A percentile compares a stretch with the other conserved stretches of the same genome.
phyloP scores from a whole-genome alignment of 1,140 invertebrate genomes.

The Aphaenogaster floridana region DNA sequence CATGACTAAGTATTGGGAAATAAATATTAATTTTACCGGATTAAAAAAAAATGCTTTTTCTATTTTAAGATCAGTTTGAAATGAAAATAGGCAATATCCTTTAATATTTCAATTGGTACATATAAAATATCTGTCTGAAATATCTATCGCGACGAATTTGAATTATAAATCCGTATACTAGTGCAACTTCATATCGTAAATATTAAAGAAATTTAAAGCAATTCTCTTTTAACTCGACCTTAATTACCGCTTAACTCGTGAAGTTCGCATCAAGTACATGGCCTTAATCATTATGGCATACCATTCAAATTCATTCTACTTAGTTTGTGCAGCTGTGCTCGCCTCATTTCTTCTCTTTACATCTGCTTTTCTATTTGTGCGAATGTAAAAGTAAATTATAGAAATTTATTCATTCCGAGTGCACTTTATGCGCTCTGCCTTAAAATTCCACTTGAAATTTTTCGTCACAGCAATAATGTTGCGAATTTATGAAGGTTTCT shows the following conservation, averaged over 20 bases:
- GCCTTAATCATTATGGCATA: conserved; percentile 65
- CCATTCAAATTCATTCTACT: conserved; percentile 71
- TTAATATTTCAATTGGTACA: neutral
- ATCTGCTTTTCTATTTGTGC: conserved; percentile 30
- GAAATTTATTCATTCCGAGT: conserved; percentile 41
- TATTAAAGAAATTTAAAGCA: conserved; percentile 39
- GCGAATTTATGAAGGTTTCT: neutral
- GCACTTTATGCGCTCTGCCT: conserved; percentile 13
- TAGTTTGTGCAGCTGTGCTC: conserved; percentile 51
- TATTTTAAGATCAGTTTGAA: neutral
- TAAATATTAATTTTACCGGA: neutral
- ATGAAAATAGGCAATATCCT: neutral
- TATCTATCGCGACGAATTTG: neutral
- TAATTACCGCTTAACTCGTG: conserved; percentile 68
- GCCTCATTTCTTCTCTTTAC: conserved; percentile 50
- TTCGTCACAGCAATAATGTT: neutral
- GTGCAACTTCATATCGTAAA: neutral
- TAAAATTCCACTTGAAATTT: conserved; percentile 48
- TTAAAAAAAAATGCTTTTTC: neutral
- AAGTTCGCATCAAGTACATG: conserved; percentile 61
- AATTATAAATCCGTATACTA: neutral
- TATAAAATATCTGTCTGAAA: neutral
- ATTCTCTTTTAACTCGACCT: conserved; percentile 19
- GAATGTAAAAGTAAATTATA: conserved; percentile 46
- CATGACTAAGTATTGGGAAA: conserved; percentile 23